A percentile compares a stretch with the other conserved stretches of the same genome.
These are phyloP conservation scores for Campylomormyrus numenius DNA, from an alignment of 2,113 vertebrate species.

Conservation along the genomic window DNA sequence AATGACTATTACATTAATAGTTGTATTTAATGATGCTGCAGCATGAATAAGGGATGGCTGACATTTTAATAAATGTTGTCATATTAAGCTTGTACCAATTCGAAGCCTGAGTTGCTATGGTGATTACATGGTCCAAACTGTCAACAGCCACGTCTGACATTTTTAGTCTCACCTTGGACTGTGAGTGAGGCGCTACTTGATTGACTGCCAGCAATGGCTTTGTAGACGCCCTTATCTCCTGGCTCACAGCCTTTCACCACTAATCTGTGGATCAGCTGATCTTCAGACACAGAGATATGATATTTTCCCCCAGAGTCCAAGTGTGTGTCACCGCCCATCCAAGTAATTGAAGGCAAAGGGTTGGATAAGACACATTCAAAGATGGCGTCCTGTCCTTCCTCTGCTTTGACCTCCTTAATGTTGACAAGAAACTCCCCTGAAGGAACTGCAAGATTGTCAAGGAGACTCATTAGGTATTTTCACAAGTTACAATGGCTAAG, in stretches of 20 bases:
- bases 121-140: background rate
- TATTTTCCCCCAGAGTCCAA: slow-evolving; percentile 61
- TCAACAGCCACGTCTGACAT: background rate
- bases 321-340: slow-evolving; percentile 61
- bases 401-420: slow-evolving; percentile 57
- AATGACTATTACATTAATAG: too few species aligned
- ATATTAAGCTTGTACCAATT: background rate
- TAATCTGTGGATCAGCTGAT: slow-evolving; percentile 71
- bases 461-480: background rate
- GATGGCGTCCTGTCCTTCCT: slow-evolving; percentile 58
- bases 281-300: slow-evolving; percentile 62
- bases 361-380: slow-evolving; percentile 68
- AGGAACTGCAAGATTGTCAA: slow-evolving; percentile 55
- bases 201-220: slow-evolving; percentile 56
- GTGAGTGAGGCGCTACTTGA: slow-evolving; percentile 75
- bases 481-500: background rate
- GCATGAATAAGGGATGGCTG: too few species aligned
- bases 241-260: slow-evolving; percentile 57
- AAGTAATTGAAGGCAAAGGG: slow-evolving; percentile 55
- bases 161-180: slow-evolving; percentile 66
- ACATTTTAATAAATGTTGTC: too few species aligned
- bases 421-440: slow-evolving; percentile 59
- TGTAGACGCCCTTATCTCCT: slow-evolving; percentile 74
- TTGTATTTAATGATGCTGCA: too few species aligned
- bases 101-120: background rate